Evolutionary conservation across 2,113 vertebrate species (phyloP).

Genomic region (Capra hircus): DNA sequence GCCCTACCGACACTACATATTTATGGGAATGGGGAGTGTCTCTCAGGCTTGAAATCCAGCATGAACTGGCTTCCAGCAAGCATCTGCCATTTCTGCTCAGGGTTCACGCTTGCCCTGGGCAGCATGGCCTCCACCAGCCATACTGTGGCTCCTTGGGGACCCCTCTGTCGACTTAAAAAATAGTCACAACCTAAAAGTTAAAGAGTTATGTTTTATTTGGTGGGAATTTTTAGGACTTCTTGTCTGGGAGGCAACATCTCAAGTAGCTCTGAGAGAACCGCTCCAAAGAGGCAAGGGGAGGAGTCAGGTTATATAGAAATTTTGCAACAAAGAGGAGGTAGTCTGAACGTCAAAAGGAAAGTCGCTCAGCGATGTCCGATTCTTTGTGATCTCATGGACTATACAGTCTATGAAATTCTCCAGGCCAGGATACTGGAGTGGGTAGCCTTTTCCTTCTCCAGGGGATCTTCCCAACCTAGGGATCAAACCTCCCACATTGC

Average conservation of each 20-base stretch:
- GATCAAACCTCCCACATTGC: background rate
- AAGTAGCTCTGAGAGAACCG: background rate
- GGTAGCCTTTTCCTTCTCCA: background rate
- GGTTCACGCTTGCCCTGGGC: background rate
- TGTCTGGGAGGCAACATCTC: background rate
- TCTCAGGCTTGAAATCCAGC: background rate
- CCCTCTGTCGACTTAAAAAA: background rate
- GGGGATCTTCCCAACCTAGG: background rate
- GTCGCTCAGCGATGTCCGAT: background rate
- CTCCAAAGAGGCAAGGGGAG: background rate
- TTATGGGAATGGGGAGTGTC: background rate
- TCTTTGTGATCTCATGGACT: background rate
- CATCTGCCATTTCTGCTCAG: accelerated
- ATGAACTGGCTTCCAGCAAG: background rate
- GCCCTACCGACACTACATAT: accelerated
- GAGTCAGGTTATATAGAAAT: background rate
- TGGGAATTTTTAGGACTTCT: background rate
- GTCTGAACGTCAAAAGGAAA: background rate
- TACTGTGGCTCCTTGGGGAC: background rate
- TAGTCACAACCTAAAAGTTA: background rate
- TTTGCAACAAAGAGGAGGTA: background rate
- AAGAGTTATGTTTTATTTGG: background rate
- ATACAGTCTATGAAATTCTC: background rate
- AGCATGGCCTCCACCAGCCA: accelerated
- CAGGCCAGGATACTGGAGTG: background rate